Evolutionary conservation across 2,888 invertebrate species (phyloP), one percentile per base, ranked within the genome.

Genomic region (Leptopilina drosophilae): DNA sequence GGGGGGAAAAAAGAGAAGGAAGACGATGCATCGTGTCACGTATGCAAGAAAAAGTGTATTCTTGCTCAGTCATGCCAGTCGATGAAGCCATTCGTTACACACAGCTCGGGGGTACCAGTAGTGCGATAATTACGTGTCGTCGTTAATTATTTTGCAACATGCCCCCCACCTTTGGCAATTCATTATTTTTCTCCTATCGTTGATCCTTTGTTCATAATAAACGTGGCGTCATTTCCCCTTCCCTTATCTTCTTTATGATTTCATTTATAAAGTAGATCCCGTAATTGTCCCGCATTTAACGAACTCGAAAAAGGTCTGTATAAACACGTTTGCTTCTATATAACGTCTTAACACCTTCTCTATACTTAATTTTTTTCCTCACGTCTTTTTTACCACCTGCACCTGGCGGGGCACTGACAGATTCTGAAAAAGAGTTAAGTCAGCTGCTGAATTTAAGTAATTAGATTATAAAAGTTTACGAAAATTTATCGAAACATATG

Each of bases 61-160:
- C 78, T 49, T 80, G 84, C 84, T 66, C 77, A 81, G 84, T 85
- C 84, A 85, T 83, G 83, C 80, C 77, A 79, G 75, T 82, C 84
- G 82, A 85, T 85, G 84, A 85, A 85, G 85, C 83, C 82, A 82
- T 85, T 83, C 82, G 83, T 84, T 84, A 83, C 81, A 78, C 76
- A 78, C 76, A 78, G 62, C 62, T 53, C 77, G 76, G 12, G 56
- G 49, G 49, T 11, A 9, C 62, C 46, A 20, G 56, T 20, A 66
- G 76, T 26, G 78, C 77, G 78, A 80, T 82, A 81, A 84, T 83
- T 83, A 81, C 78, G 80, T 78, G 78, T 77, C 81, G 77, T 79
- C 65, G 81, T 81, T 81, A 83, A 84, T 84, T 84, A 84, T 84
- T 83, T 83, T 75, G 75, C 69, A 69, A 76, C 59, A 77, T 77